Evolutionary conservation across 2,888 invertebrate species (phyloP), one percentile per base, ranked within the genome.

Genomic region (Crepidodera aurea): DNA sequence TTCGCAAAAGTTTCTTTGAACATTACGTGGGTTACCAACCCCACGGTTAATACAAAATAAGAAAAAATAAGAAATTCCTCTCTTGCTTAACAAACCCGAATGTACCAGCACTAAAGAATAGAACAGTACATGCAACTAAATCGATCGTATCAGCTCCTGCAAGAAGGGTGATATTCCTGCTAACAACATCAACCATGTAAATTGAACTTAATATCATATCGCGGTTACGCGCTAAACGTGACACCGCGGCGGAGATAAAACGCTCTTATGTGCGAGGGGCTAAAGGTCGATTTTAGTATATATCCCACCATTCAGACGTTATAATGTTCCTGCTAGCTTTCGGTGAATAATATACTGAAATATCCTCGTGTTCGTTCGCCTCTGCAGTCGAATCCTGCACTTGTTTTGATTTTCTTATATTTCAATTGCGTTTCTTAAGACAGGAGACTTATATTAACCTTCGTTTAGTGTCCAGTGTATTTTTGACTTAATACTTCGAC

Each of bases 361-460:
- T 64, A 58, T 64, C 61, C 42, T 62, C 64, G 66, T 58, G 58
- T 51, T 34, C 27, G 19, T 46, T 66, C 66, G 66, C 56, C 58
- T 51, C 64, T 51, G 48, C 34, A 42, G 54, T 58, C 61, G 61
- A 62, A 19, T 37, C 46, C 13, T 58, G 44, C 51, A 59, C 54
- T 64, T 65, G 61, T 65, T 65, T 65, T 61, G 65, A 61, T 65
- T 65, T 65, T 65, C 32, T 40, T 27, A 51, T 48, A 48, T 51
- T 53, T 40, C 51, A 40, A 53, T 58, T 54, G 58, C 32, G 57
- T 51, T 57, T 57, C 48, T 59, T 42, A n/a, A 39, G 51, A 40
- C 46, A 40, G 29, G 18, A 60, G 48, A 39, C 51, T 53, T 60
- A 39, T 57, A 60, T 37, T 56, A 46, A 60, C 50, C 59, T 39